Conservation (phyloP, 2,113 vertebrate species). For the Erythrolamprus reginae region DNA sequence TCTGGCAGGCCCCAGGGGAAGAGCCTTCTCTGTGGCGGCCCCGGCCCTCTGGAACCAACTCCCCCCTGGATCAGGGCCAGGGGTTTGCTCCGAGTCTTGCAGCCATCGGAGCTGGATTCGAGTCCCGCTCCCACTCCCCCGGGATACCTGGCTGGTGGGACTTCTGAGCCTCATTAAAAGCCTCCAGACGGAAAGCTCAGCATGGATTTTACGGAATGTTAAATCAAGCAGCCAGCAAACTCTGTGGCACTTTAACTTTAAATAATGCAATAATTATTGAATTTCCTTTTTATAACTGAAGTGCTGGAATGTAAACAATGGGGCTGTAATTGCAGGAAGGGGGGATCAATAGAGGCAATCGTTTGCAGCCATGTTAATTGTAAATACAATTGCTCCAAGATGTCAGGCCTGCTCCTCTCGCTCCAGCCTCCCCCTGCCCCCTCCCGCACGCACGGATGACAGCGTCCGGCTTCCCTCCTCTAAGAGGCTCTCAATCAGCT, state of each 20-base stretch:
- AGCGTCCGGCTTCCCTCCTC: conserved; percentile 88
- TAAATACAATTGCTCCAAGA: conserved; percentile 90
- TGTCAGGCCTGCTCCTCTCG: conserved; percentile 84
- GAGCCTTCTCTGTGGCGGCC: too few species aligned
- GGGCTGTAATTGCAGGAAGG: conserved; percentile 98
- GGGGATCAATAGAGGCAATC: conserved; percentile 98
- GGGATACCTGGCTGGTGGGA: conserved; percentile 15
- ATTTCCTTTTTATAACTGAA: conserved; percentile 99
- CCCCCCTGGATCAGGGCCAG: too few species aligned
- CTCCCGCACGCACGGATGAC: too few species aligned
- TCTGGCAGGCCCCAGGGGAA: too few species aligned
- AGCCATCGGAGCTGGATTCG: background rate
- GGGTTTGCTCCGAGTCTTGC: background rate
- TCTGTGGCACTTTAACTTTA: conserved; percentile 98
- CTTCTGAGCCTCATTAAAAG: conserved; percentile 75
- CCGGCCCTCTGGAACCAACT: too few species aligned
- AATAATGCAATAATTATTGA: conserved; percentile 99
- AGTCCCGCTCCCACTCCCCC: conserved; percentile 1
- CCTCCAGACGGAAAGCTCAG: conserved; percentile 74
- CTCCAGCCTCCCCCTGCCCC: conserved; percentile 85
- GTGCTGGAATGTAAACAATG: conserved; percentile 99
- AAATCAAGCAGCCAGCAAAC: conserved; percentile 86
- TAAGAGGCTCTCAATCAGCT: conserved; percentile 98
- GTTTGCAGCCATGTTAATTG: conserved; percentile 98
- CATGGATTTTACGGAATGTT: conserved; percentile 77